Base-by-base conservation (phyloP, 2,113 vertebrate genomes). In the Spermophilus dauricus region DNA sequence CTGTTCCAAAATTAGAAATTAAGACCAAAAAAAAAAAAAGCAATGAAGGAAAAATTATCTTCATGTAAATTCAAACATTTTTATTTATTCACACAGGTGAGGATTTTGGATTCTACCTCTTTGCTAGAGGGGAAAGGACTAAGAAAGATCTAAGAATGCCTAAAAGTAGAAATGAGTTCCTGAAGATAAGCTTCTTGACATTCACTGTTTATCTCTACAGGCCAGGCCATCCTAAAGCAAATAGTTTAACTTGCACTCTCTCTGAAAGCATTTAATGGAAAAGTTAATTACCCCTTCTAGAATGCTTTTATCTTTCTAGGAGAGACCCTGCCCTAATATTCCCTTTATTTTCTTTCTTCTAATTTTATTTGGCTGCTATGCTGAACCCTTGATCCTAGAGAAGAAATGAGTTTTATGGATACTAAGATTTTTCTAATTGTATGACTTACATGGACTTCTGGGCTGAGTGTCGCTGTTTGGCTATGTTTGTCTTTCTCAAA, bases 391-490 rank as follows among this genome's bases (percentile, higher is more conserved):
- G 73, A 80, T 61, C 42, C 73, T 70, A 56, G 24, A 92, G 65
- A 81, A 82, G 56, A 37, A 45, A 39, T n/a, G 48, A 76, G 22
- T 22, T 39, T 14, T 26, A 39, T 5, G 56, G 24, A 61, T 88
- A 61, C 32, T 24, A 53, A 17, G 30, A 30, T 73, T 51, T 94
- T 80, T 72, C 90, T 89, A 45, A 53, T 48, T 48, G 30, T 28
- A 28, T 80, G 81, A 92, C 51, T 92, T 95, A 61, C 97, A 86
- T 69, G 3, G 0, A 78, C 97, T 94, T 94, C 76, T 90, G 67
- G 65, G 86, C 97, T 97, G 94, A 89, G 88, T 98, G 97, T 98
- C 84, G 2, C 97, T 98, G 91, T 98, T 97, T 87, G 89, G 77
- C 96, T 97, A 42, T 96, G 82, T 97, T 98, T 98, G 69, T 72